Evolutionary conservation across 2,888 invertebrate species (phyloP).

Genomic region (Drosophila mulleri): DNA sequence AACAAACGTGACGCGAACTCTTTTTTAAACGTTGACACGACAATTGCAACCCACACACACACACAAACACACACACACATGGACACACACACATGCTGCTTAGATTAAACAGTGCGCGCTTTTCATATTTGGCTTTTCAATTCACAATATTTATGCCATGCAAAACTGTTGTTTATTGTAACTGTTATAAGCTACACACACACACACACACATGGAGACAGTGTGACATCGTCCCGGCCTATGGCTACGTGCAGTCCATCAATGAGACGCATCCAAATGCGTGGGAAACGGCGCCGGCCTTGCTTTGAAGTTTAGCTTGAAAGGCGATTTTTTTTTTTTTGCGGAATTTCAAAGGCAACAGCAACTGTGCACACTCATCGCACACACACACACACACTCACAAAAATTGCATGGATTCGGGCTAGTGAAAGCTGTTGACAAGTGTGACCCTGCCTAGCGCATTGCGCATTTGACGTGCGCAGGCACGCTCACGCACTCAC

Average conservation of each 20-base stretch:
- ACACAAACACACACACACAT: constrained; percentile 4
- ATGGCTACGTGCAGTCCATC: constrained; percentile 58
- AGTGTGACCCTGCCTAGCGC: constrained; percentile 29
- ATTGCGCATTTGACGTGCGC: constrained; percentile 9
- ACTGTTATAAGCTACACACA: constrained; percentile 37
- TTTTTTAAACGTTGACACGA: constrained; percentile 53
- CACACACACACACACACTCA: constrained; percentile 14
- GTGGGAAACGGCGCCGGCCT: constrained; percentile 63
- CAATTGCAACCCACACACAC: constrained; percentile 52
- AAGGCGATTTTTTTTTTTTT: constrained; percentile 46
- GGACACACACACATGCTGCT: neutral
- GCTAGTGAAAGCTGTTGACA: constrained; percentile 24
- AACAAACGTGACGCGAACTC: constrained; percentile 72
- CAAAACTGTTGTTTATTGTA: constrained; percentile 47
- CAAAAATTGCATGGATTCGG: neutral
- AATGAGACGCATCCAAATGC: constrained; percentile 57
- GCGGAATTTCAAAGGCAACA: constrained; percentile 59
- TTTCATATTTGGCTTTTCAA: constrained; percentile 67
- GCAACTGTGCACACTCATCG: constrained; percentile 18
- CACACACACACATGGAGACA: neutral
- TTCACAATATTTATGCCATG: constrained; percentile 65
- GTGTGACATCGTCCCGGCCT: constrained; percentile 9
- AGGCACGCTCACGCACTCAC: neutral
- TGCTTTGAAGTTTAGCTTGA: constrained; percentile 57
- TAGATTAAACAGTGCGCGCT: constrained; percentile 49